phyloP scores from a whole-genome alignment of 1,140 invertebrate species.

The Helicoverpa armigera region DNA sequence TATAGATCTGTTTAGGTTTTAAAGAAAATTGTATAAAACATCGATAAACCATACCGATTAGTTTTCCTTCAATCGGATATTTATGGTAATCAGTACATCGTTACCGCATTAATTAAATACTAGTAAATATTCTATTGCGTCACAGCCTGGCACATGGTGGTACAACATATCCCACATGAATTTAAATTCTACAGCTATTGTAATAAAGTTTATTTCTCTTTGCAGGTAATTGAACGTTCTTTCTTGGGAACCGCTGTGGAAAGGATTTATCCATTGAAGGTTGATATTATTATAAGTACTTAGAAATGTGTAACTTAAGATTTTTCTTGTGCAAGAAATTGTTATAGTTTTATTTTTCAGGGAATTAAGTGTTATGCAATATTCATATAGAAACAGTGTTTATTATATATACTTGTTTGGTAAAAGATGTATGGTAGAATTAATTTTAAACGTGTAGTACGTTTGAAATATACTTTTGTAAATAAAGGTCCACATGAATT shows the following conservation, averaged over 20 bases:
- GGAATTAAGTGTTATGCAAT: no score
- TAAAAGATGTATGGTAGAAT: no score
- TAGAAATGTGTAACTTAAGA: no score
- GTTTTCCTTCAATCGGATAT: constrained; percentile 20
- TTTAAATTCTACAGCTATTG: not conserved
- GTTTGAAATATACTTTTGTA: no score
- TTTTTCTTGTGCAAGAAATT: no score
- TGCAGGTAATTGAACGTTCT: constrained; percentile 34
- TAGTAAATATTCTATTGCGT: constrained; percentile 16
- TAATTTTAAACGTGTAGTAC: no score
- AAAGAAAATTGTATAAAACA: not conserved
- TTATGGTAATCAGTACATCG: not conserved
- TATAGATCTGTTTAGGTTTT: no score
- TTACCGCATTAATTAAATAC: constrained; percentile 30
- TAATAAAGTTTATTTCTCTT: constrained; percentile 25
- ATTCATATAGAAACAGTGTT: no score
- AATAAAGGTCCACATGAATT: no score
- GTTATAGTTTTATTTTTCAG: no score
- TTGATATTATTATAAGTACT: not conserved
- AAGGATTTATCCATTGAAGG: constrained; percentile 9
- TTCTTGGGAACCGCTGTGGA: not conserved
- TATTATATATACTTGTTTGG: no score
- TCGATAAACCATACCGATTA: not conserved
- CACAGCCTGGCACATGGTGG: constrained; percentile 29
- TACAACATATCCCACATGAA: not conserved